Conservation (phyloP, 1,140 invertebrate genomes). For the Agrypnia vestita region DNA sequence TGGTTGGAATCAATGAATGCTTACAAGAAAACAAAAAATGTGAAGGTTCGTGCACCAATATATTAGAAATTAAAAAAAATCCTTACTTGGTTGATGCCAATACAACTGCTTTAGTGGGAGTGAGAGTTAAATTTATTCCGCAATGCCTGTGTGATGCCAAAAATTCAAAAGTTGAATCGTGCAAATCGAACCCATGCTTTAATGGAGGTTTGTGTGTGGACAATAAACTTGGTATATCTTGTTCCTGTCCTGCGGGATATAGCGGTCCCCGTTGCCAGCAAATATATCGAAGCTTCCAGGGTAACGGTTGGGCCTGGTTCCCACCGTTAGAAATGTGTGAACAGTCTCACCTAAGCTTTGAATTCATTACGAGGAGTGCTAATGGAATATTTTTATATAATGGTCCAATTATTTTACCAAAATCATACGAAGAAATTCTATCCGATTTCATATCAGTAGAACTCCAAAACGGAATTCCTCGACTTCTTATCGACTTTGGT, state of each 20-base stretch:
- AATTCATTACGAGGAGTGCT: conserved; percentile 77
- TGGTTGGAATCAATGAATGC: conserved; percentile 83
- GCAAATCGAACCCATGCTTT: conserved; percentile 76
- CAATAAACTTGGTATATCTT: conserved; percentile 74
- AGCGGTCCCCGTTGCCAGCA: conserved; percentile 82
- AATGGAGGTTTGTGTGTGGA: conserved; percentile 80
- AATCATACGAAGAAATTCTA: conserved; percentile 70
- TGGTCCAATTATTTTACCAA: conserved; percentile 78
- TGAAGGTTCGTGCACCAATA: conserved; percentile 78
- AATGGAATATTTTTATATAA: conserved; percentile 81
- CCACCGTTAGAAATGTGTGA: conserved; percentile 79
- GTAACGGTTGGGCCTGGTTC: conserved; percentile 80
- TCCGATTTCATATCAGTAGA: conserved; percentile 81
- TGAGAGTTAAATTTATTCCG: conserved; percentile 73
- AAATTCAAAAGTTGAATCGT: conserved; percentile 74
- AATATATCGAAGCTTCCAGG: conserved; percentile 77
- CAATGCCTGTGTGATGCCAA: conserved; percentile 75
- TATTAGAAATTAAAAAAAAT: conserved; percentile 75
- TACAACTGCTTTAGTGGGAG: conserved; percentile 78
- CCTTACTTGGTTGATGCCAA: conserved; percentile 85
- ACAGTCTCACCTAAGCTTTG: conserved; percentile 78
- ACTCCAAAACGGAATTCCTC: conserved; percentile 77
- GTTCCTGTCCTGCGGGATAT: conserved; percentile 77
- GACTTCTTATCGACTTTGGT: conserved; percentile 81
- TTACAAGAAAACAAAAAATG: conserved; percentile 76